Percentiles rank a stretch among this genome's conserved stretches.
phyloP scores from a whole-genome alignment of 2,797 vertebrate species.

The Halcyon badia region DNA sequence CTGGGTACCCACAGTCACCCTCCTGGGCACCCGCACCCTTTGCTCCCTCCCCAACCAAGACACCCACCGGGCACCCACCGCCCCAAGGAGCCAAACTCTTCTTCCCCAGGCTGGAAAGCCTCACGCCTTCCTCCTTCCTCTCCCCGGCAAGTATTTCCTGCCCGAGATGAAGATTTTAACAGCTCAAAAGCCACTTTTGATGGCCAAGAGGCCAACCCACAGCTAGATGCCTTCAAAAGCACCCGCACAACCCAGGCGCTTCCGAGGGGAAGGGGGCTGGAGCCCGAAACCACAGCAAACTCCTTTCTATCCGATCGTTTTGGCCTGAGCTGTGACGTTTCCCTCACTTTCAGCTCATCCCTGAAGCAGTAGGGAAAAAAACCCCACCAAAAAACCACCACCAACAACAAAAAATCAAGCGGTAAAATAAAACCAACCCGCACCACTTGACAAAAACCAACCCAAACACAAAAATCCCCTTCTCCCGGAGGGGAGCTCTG shows the following conservation, averaged over 20 bases:
- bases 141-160: not conserved
- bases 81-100: not conserved
- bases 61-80: not conserved
- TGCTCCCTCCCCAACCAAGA: not conserved
- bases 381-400: no score
- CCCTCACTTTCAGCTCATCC: not conserved
- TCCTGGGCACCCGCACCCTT: no score
- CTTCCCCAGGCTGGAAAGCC: not conserved
- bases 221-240: accelerated
- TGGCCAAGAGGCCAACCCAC: not conserved
- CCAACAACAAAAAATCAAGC: no score
- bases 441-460: not conserved
- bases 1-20: no score
- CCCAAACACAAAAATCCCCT: not conserved
- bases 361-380: accelerated
- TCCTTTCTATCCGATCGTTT: not conserved
- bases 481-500: not conserved
- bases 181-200: not conserved
- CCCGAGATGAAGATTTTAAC: not conserved
- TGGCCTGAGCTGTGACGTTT: no score
- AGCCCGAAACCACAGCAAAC: not conserved
- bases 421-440: no score
- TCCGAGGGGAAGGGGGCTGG: not conserved
- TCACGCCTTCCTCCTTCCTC: not conserved
- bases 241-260: accelerated